Base-by-base conservation (phyloP, 2,888 invertebrate genomes). In the Erebia ligea region DNA sequence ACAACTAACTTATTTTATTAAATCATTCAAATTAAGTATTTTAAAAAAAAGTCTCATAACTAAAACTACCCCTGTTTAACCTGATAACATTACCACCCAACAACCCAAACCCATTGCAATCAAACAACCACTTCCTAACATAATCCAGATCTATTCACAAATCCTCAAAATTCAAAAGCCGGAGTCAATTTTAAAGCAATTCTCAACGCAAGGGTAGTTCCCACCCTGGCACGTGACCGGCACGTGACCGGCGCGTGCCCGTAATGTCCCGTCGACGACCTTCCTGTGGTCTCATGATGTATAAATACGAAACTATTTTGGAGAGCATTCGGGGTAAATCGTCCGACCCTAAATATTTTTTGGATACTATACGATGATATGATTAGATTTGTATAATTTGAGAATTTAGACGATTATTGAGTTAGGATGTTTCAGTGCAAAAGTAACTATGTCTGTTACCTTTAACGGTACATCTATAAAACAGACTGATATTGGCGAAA, bases 131-230 rank as follows among this genome's bases (percentile, higher is more conserved):
- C 56, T 66, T 67, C 66, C 68, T 73, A 58, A 67, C 65, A 67
- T 69, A 72, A 57, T 25, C 68, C 61, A 68, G 66, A 63, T 58
- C 69, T 21, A 48, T 21, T 62, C 42, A 58, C 57, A 25, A 62
- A 65, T 58, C 67, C 73, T 72, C 61, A 69, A 69, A 74, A 48
- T 72, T 58, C 65, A 59, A 63, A 56, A 69, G 72, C 67, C 59
- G 69, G 64, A 80, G 80, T 80, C 77, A 79, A 80, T 80, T 80
- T 78, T 80, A 80, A 78, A 80, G 78, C 78, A 79, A 80, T 79
- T 78, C 80, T 76, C 84, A 81, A 87, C 87, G 80, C 83, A 77
- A 84, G 81, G 84, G 81, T 79, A 75, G 81, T 86, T 84, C 72
- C 73, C 74, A 80, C 82, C 84, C 83, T 78, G 74, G 73, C 61